Conservation (phyloP, 2,113 vertebrate genomes). For the Phoxinus phoxinus region DNA sequence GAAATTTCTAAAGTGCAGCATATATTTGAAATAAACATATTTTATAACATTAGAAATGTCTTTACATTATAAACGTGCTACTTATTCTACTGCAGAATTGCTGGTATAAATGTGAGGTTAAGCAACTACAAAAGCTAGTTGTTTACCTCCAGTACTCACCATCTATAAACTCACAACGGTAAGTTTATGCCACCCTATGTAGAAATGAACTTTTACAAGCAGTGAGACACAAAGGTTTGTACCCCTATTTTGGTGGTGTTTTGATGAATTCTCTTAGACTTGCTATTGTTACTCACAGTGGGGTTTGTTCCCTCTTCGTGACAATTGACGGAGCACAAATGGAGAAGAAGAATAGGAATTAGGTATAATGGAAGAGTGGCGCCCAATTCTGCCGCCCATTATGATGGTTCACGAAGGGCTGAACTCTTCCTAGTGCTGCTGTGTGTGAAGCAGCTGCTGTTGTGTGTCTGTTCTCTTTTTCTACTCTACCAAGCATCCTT, state of each 20-base stretch:
- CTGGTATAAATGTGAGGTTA: too few relatives aligned
- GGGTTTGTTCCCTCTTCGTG: slow-evolving; percentile 18
- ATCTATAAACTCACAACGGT: background rate
- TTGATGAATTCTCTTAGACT: slow-evolving; percentile 43
- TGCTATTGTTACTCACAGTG: slow-evolving; percentile 44
- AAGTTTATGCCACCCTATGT: background rate
- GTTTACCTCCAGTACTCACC: too few relatives aligned
- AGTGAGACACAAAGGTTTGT: slow-evolving; percentile 32
- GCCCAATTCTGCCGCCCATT: slow-evolving; percentile 46
- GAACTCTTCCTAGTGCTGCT: slow-evolving; percentile 42
- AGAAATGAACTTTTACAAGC: background rate
- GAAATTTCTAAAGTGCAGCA: background rate
- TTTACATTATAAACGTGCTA: too few relatives aligned
- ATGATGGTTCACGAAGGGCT: slow-evolving; percentile 49
- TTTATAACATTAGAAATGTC: background rate
- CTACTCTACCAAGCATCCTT: slow-evolving; percentile 60
- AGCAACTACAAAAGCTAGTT: too few relatives aligned
- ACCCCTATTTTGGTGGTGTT: slow-evolving; percentile 54
- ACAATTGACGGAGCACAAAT: slow-evolving; percentile 28
- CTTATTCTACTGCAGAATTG: background rate
- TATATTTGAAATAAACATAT: background rate
- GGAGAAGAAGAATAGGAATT: slow-evolving; percentile 17
- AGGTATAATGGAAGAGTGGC: slow-evolving; percentile 52
- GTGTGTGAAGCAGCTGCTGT: slow-evolving; percentile 66
- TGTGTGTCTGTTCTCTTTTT: slow-evolving; percentile 58